phyloP scores from a whole-genome alignment of 2,113 vertebrate species.

The Elgaria multicarinata region DNA sequence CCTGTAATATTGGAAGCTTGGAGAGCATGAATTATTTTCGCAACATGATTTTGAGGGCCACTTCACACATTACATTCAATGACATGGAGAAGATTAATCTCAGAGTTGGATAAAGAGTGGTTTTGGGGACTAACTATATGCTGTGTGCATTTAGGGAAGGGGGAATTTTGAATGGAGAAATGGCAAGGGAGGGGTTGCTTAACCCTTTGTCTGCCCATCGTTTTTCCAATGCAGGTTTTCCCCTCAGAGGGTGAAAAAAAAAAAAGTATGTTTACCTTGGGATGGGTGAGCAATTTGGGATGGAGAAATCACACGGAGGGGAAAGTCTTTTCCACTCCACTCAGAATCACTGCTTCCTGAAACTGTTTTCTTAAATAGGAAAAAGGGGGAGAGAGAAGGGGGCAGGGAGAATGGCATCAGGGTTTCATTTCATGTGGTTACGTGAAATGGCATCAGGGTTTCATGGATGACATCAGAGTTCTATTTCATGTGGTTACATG shows the following conservation, averaged over 20 bases:
- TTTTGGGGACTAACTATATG: not conserved
- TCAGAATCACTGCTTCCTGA: not conserved
- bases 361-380: not conserved
- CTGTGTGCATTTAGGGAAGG: not conserved
- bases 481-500: not conserved
- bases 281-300: not conserved
- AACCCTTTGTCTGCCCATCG: not conserved
- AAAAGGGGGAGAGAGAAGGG: not conserved
- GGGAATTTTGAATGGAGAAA: not conserved
- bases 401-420: not conserved
- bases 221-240: not conserved
- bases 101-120: not conserved
- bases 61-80: not conserved
- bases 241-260: not conserved
- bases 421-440: not conserved
- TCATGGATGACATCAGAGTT: not conserved
- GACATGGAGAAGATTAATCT: conserved; percentile 22
- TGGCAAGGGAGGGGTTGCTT: not conserved
- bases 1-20: conserved; percentile 14
- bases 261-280: not conserved
- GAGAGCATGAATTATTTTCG: conserved; percentile 1
- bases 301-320: not conserved
- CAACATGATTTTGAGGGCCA: conserved; percentile 5
- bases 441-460: not conserved
- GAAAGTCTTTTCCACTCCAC: not conserved